phyloP scores from a whole-genome alignment of 2,888 invertebrate genomes.

The Pomacea canaliculata region DNA sequence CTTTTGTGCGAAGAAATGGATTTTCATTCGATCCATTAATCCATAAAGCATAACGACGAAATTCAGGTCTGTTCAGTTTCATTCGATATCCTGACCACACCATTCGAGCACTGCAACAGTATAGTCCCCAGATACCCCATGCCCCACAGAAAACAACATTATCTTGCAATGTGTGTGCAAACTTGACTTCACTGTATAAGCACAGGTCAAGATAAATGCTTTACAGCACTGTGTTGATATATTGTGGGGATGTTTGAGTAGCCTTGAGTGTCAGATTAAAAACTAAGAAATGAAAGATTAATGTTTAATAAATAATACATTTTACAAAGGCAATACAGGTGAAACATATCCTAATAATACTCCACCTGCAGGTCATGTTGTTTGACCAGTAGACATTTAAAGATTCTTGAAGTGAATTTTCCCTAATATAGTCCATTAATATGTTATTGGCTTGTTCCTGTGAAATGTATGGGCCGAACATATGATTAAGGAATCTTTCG shows the following conservation, averaged over 20 bases:
- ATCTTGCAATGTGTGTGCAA: too few species aligned
- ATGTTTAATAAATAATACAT: background rate
- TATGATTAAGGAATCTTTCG: constrained; percentile 52
- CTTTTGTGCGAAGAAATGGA: constrained; percentile 60
- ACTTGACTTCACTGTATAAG: too few species aligned
- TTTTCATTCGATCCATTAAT: constrained; percentile 63
- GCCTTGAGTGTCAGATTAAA: background rate
- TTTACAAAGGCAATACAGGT: background rate
- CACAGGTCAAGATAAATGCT: background rate
- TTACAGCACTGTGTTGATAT: background rate
- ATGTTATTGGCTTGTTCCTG: constrained; percentile 58
- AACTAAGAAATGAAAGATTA: background rate
- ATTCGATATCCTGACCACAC: constrained; percentile 64
- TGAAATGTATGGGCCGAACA: constrained; percentile 56
- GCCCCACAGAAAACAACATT: too few species aligned
- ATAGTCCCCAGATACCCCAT: background rate
- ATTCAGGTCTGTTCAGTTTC: constrained; percentile 61
- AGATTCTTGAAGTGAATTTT: constrained; percentile 61
- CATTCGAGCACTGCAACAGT: constrained; percentile 62
- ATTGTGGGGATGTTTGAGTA: background rate
- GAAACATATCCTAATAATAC: background rate
- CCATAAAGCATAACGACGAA: constrained; percentile 62
- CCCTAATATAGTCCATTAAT: constrained; percentile 60
- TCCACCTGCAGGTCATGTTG: constrained; percentile 64
- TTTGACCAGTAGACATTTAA: constrained; percentile 63